phyloP scores from a whole-genome alignment of 2,888 invertebrate species.

The Caenorhabditis zanzibari region DNA sequence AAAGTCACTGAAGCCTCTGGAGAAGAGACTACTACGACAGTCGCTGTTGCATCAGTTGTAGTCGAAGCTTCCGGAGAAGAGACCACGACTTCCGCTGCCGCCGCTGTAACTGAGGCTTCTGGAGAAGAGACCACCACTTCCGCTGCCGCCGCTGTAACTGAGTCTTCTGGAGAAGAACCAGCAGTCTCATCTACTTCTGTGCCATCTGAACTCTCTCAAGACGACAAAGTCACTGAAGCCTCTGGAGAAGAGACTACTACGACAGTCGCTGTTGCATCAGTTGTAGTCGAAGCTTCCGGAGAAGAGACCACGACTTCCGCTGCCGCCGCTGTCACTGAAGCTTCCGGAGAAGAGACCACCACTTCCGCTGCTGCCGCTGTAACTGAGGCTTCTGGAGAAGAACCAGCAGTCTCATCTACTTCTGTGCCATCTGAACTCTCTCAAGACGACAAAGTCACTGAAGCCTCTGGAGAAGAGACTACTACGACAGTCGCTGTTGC shows the following conservation, averaged over 20 bases:
- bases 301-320: conserved; percentile 13
- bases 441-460: conserved; percentile 24
- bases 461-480: conserved; percentile 54
- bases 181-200: conserved; percentile 18
- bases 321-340: conserved; percentile 26
- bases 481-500: conserved; percentile 23
- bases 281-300: conserved; percentile 32
- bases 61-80: conserved; percentile 37
- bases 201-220: conserved; percentile 19
- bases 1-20: conserved; percentile 34
- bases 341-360: conserved; percentile 50
- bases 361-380: conserved; percentile 42
- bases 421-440: conserved; percentile 19
- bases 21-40: conserved; percentile 39
- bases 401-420: conserved; percentile 26
- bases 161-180: conserved; percentile 40
- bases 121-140: no score
- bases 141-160: no score
- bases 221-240: conserved; percentile 40
- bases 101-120: conserved; percentile 27
- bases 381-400: conserved; percentile 40
- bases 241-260: conserved; percentile 53
- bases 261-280: conserved; percentile 11
- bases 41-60: conserved; percentile 26
- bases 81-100: conserved; percentile 8